phyloP scores from a whole-genome alignment of 2,888 invertebrate species.

The Ceraclea dissimilis region DNA sequence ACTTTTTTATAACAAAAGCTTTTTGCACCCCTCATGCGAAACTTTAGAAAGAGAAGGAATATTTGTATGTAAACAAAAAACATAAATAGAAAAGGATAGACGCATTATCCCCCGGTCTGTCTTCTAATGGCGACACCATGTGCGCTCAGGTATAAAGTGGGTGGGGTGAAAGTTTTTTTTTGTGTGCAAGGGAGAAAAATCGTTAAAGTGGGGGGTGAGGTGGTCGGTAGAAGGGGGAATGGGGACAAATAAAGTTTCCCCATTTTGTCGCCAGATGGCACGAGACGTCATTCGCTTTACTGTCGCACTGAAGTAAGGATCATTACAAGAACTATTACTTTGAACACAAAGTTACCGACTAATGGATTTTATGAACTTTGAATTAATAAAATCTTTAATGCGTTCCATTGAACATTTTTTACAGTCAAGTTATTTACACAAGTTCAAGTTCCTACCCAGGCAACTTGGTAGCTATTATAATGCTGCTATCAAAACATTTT shows the following conservation, averaged over 20 bases:
- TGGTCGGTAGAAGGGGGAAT: conserved; percentile 8
- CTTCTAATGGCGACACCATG: conserved; percentile 19
- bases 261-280: conserved; percentile 23
- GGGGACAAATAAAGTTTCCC: conserved; percentile 21
- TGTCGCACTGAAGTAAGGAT: conserved; percentile 10
- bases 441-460: no score
- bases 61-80: conserved; percentile 2
- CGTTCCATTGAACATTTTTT: conserved; percentile 1
- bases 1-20: conserved; percentile 19
- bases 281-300: conserved; percentile 18
- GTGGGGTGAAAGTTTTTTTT: conserved; percentile 19
- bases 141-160: conserved; percentile 25
- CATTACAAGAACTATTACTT: conserved; percentile 6
- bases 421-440: background rate
- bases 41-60: conserved; percentile 12
- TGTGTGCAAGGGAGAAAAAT: conserved; percentile 24
- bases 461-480: no score
- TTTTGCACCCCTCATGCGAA: conserved; percentile 18
- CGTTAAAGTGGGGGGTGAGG: conserved; percentile 22
- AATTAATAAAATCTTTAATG: conserved; percentile 13
- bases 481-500: no score
- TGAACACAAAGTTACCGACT: conserved; percentile 7
- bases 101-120: conserved; percentile 7
- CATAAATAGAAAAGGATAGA: conserved; percentile 13
- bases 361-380: conserved; percentile 19